Percentiles rank a stretch among this genome's conserved stretches.
Conservation (phyloP, 1,140 invertebrate genomes). For the Brachionus plicatilis region DNA sequence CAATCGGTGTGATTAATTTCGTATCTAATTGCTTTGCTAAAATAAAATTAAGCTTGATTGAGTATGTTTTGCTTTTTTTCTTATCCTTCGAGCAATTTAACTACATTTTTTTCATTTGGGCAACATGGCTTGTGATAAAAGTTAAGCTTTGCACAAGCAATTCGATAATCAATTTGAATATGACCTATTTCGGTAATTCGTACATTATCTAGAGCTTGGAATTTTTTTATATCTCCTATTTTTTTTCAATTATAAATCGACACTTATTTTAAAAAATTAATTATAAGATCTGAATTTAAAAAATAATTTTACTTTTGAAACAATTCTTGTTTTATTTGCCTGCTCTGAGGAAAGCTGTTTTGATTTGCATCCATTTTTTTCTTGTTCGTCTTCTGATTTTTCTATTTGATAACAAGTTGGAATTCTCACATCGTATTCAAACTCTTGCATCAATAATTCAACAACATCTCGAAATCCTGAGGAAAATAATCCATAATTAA, state of each 20-base stretch:
- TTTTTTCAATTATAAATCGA: slow-evolving; percentile 30
- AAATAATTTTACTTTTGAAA: background rate
- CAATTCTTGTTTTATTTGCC: background rate
- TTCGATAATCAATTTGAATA: slow-evolving; percentile 29
- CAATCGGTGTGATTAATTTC: background rate
- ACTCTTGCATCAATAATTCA: background rate
- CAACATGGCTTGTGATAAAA: background rate
- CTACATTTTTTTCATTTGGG: background rate
- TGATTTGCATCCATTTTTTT: background rate
- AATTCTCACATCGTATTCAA: background rate
- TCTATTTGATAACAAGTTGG: background rate
- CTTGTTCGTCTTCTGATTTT: background rate
- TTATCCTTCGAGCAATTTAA: background rate
- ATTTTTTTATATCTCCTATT: background rate
- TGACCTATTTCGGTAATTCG: background rate
- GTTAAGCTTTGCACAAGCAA: background rate
- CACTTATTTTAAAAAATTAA: background rate
- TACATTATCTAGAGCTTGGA: background rate
- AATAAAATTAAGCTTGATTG: background rate
- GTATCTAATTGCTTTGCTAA: slow-evolving; percentile 8
- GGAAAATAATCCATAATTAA: background rate
- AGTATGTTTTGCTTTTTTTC: background rate
- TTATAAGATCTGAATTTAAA: background rate
- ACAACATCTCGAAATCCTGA: background rate
- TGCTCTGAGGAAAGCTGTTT: background rate